A percentile compares a stretch with the other conserved stretches of the same genome.
These are phyloP conservation scores for Peribatodes rhomboidaria DNA, from an alignment of 2,888 invertebrate species.

Conservation along the genomic window DNA sequence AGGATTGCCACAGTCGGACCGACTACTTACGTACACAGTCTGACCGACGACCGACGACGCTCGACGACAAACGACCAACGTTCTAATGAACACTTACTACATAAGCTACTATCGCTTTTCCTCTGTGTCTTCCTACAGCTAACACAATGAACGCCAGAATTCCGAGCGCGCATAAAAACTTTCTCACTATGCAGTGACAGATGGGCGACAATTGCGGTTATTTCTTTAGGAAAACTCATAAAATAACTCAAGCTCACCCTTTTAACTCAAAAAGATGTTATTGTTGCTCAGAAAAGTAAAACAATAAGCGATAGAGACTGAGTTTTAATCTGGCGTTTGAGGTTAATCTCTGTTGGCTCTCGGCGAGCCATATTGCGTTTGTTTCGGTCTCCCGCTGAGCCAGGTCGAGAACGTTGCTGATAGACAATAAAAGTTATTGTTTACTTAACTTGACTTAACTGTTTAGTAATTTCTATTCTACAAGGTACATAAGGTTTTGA, in stretches of 20 bases:
- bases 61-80: background rate
- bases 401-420: background rate
- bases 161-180: background rate
- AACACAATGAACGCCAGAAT: conserved; percentile 4
- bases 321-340: conserved; percentile 19
- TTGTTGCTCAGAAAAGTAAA: conserved; percentile 3
- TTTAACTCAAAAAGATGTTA: conserved; percentile 6
- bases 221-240: conserved; percentile 5
- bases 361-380: conserved; percentile 12
- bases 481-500: no score
- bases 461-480: background rate
- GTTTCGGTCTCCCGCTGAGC: conserved; percentile 4
- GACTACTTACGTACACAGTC: background rate
- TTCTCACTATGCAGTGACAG: conserved; percentile 6
- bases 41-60: background rate
- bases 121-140: background rate
- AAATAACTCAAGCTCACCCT: conserved; percentile 10
- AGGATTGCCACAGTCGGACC: background rate
- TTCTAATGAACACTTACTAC: background rate
- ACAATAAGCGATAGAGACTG: conserved; percentile 10
- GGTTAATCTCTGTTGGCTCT: conserved; percentile 13
- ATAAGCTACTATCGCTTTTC: background rate
- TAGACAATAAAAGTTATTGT: background rate
- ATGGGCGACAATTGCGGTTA: conserved; percentile 5
- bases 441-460: background rate